A percentile compares a stretch with the other conserved stretches of the same genome.
These are phyloP conservation scores for Sipha flava DNA, from an alignment of 1,140 invertebrate species.

Conservation along the genomic window DNA sequence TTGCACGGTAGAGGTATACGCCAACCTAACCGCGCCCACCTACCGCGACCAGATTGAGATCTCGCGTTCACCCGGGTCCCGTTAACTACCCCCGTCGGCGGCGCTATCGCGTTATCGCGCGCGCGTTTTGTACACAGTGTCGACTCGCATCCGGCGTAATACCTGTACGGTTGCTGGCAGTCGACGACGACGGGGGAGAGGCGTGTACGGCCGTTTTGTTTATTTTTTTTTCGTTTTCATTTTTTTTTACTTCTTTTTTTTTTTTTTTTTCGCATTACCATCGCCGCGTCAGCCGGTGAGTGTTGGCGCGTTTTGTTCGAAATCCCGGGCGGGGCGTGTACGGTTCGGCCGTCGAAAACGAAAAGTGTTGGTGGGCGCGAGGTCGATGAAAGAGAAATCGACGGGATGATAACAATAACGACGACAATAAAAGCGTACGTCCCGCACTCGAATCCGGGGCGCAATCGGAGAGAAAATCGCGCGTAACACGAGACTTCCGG, in stretches of 20 bases:
- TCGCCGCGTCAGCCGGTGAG: no score
- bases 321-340: neutral
- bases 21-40: no score
- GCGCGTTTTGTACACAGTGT: no score
- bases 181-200: no score
- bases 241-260: neutral
- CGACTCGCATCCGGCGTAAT: neutral
- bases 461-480: neutral
- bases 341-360: neutral
- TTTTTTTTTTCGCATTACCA: neutral
- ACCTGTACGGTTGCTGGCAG: no score
- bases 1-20: neutral
- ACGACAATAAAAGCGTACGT: neutral
- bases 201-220: no score
- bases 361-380: neutral
- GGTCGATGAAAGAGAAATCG: neutral
- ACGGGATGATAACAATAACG: no score
- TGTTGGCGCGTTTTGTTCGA: neutral
- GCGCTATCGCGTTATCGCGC: neutral
- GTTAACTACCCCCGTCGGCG: neutral
- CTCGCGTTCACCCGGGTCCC: neutral
- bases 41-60: neutral
- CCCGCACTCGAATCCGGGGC: neutral
- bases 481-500: constrained; percentile 1
- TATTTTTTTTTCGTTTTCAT: no score